These are phyloP conservation scores for Papilio gigon DNA, from an alignment of 2,888 invertebrate genomes.

Conservation along the genomic window DNA sequence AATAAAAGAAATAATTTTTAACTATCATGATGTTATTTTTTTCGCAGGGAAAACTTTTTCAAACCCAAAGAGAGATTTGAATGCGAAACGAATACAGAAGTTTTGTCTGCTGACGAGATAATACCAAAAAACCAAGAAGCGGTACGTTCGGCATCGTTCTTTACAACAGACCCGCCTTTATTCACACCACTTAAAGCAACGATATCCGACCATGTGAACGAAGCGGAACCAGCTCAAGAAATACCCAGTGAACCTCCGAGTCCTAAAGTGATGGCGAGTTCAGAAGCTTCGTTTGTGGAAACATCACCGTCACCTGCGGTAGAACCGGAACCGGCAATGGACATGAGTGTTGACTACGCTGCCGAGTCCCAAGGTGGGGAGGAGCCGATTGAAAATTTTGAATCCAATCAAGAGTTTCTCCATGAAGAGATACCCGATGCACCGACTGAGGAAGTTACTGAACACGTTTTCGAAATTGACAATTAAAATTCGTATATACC, in stretches of 20 bases:
- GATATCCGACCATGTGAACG: not conserved
- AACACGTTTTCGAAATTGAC: conserved; percentile 16
- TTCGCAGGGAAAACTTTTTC: conserved; percentile 43
- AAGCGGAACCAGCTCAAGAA: not conserved
- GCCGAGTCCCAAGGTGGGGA: not conserved
- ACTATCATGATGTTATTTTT: conserved; percentile 17
- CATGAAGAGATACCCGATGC: conserved; percentile 30
- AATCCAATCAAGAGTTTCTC: conserved; percentile 35
- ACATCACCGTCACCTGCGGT: conserved; percentile 4
- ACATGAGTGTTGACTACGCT: conserved; percentile 6
- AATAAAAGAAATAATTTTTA: not conserved
- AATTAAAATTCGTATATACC: not conserved
- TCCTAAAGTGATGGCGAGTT: not conserved
- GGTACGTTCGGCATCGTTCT: conserved; percentile 11
- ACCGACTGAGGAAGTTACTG: conserved; percentile 13
- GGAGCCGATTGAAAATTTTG: conserved; percentile 1
- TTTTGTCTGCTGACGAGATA: not conserved
- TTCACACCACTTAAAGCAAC: not conserved
- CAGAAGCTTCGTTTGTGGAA: not conserved
- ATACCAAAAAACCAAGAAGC: conserved; percentile 2
- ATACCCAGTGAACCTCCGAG: not conserved
- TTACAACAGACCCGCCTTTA: conserved; percentile 5
- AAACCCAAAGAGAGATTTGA: conserved; percentile 36
- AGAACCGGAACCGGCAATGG: not conserved
- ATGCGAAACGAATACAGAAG: conserved; percentile 34